Evolutionary conservation across 2,888 invertebrate genomes (phyloP), one percentile per base, ranked within the genome.

Genomic region (Pachycephus smyrnensis): DNA sequence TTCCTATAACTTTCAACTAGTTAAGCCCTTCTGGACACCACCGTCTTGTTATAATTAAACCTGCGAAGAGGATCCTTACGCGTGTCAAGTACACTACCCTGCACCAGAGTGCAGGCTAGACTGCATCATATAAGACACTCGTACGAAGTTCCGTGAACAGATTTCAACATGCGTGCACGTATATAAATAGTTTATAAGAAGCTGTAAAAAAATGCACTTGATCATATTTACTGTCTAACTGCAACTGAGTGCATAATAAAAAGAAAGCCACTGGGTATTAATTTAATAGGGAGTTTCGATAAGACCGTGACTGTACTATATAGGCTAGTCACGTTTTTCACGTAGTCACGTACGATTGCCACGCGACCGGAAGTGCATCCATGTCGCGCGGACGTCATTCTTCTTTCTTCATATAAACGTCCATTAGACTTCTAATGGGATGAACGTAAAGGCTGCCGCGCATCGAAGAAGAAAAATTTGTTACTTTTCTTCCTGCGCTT

Each of bases 401-500:
- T 55, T 23, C 23, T 23, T 55, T 23, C 55, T 23, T 55, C 40
- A 40, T 55, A 55, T 55, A 55, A 55, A 23, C 23, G 55, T 55
- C 55, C 55, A 55, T 55, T 55, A 6, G 55, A 55, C 55, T 55
- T 23, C 23, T 9, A 55, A 55, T 55, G 55, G 40, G 55, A 23
- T 15, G 55, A 55, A 55, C 55, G 6, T 55, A 55, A 55, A 55
- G 55, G 55, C 23, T 23, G 55, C 23, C 55, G 55, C 23, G 9
- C 55, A 55, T 23, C 55, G 55, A 55, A 9, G 55, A 6, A 23
- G 55, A 55, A 55, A 55, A 55, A 55, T 55, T 23, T 6, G 55
- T 55, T 23, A 23, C 55, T 23, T 55, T 23, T 55, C 55, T 55
- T 55, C 55, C 23, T 55, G 73, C 76, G 73, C 73, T 79, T 77